These are phyloP conservation scores for Myrmecophaga tridactyla DNA, from an alignment of 2,113 vertebrate genomes.

Conservation along the genomic window DNA sequence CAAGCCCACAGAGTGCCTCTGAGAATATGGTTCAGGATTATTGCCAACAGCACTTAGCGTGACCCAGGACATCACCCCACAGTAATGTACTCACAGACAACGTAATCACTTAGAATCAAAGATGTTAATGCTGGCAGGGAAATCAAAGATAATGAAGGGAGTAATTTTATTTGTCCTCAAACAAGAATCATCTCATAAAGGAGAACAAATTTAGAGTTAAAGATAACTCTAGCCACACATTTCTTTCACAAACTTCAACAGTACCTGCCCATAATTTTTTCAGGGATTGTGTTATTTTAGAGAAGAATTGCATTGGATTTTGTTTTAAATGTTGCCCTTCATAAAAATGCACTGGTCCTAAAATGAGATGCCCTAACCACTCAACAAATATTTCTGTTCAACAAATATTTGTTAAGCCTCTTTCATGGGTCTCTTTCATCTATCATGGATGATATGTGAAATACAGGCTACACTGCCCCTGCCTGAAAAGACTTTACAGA, in stretches of 20 bases:
- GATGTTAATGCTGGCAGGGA: background rate
- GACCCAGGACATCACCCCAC: background rate
- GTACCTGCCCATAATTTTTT: background rate
- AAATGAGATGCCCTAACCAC: background rate
- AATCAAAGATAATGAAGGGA: background rate
- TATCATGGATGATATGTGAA: background rate
- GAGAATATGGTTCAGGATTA: background rate
- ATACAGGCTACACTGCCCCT: background rate
- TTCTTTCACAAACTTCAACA: background rate
- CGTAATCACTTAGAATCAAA: background rate
- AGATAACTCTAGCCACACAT: background rate
- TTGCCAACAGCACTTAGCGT: background rate
- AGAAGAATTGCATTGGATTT: background rate
- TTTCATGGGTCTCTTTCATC: background rate
- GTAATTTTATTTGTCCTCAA: background rate
- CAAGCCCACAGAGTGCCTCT: background rate
- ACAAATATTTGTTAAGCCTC: background rate
- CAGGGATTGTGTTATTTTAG: background rate
- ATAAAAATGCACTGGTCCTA: slow-evolving; percentile 13
- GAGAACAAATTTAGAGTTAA: background rate
- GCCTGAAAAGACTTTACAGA: background rate
- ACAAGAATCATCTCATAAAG: background rate
- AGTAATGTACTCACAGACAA: background rate
- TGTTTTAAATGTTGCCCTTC: background rate
- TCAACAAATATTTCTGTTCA: background rate